A percentile compares a stretch with the other conserved stretches of the same genome.
Conservation (phyloP, 2,113 vertebrate species). For the Dipodomys ordii region DNA sequence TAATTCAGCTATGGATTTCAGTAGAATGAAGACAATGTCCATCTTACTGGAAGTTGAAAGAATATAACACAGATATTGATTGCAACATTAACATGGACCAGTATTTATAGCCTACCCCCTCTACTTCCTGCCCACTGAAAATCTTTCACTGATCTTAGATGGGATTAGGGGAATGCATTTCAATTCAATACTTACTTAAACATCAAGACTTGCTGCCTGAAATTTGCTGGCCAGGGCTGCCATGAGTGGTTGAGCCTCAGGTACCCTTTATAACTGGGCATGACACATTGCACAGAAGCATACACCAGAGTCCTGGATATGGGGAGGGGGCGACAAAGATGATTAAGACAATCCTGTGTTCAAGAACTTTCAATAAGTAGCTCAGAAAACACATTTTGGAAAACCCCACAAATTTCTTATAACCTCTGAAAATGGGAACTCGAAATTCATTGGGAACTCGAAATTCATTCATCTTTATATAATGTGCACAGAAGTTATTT, state of each 20-base stretch:
- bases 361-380: not conserved
- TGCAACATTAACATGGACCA: not conserved
- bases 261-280: not conserved
- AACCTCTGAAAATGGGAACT: not conserved
- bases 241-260: not conserved
- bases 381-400: not conserved
- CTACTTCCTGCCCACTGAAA: not conserved
- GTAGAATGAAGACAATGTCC: constrained; percentile 3
- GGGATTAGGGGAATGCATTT: not conserved
- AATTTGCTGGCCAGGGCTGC: not conserved
- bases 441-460: not conserved
- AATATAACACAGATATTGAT: not conserved
- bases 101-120: not conserved
- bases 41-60: not conserved
- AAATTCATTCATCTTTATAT: not conserved
- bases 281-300: fast-evolving
- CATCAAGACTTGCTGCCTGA: not conserved
- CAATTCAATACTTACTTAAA: not conserved
- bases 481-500: not conserved
- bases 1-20: not conserved
- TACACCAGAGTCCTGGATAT: not conserved
- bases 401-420: not conserved
- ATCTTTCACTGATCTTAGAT: not conserved
- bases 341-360: no score
- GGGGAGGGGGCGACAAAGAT: not conserved